Conservation (phyloP, 2,888 invertebrate genomes). For the Sericinus montela region DNA sequence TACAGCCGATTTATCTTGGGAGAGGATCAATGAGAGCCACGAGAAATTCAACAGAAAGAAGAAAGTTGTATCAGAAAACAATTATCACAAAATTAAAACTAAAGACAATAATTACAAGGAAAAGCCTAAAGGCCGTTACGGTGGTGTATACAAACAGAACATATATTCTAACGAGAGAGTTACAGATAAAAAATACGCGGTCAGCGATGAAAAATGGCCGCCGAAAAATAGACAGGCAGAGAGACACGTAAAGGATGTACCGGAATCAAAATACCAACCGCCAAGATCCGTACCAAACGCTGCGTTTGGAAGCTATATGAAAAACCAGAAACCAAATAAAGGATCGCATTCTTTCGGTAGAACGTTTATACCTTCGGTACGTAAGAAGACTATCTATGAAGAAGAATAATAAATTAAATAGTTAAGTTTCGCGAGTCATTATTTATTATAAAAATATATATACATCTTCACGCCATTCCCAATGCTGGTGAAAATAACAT, state of each 20-base stretch:
- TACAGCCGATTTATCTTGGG: background rate
- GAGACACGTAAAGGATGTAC: background rate
- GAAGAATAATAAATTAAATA: conserved; percentile 3
- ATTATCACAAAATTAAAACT: background rate
- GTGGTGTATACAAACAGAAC: background rate
- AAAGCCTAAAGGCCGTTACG: background rate
- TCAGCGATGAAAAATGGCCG: background rate
- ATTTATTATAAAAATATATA: no score
- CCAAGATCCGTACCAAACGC: background rate
- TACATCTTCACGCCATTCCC: no score
- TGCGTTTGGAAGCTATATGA: background rate
- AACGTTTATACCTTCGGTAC: conserved; percentile 5
- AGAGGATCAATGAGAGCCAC: background rate
- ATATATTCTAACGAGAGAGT: background rate
- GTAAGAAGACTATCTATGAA: conserved; percentile 8
- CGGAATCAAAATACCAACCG: background rate
- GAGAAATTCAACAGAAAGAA: background rate
- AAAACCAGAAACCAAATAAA: background rate
- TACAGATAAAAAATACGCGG: background rate
- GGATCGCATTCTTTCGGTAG: background rate
- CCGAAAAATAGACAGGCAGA: background rate
- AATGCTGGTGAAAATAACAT: no score
- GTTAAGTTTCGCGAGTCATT: background rate
- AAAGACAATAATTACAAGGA: background rate
- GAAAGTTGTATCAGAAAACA: background rate